Evolutionary conservation across 2,113 vertebrate species (phyloP).

Genomic region (Calyptommatus sinebrachiatus): DNA sequence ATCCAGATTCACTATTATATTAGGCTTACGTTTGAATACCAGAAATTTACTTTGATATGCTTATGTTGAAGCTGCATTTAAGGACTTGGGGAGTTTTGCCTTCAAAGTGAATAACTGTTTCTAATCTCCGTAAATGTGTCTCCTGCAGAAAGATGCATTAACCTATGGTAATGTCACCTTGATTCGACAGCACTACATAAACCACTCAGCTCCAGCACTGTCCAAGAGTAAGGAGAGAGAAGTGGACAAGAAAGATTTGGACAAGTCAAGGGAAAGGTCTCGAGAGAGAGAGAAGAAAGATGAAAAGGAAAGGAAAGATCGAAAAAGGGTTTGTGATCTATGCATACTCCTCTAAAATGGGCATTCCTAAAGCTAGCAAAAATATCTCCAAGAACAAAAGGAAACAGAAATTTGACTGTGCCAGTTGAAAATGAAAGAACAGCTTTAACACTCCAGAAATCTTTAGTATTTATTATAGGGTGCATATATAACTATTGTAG

Average conservation of each 20-base stretch:
- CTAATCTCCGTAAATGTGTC: conserved; percentile 35
- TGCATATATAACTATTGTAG: neutral
- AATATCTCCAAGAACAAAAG: neutral
- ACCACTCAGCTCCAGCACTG: conserved; percentile 82
- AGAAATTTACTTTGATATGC: no score
- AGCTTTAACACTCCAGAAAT: neutral
- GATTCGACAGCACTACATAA: conserved; percentile 89
- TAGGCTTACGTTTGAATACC: neutral
- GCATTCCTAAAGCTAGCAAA: neutral
- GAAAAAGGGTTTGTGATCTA: conserved; percentile 85
- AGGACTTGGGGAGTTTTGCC: neutral
- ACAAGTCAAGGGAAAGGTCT: conserved; percentile 88
- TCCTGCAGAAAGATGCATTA: conserved; percentile 58
- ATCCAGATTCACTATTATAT: neutral
- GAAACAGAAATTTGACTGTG: neutral
- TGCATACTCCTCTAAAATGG: conserved; percentile 54
- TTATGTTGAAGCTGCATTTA: neutral
- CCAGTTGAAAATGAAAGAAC: neutral
- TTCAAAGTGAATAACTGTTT: conserved; percentile 1
- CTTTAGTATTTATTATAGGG: neutral
- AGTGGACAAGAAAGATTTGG: conserved; percentile 89
- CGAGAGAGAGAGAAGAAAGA: conserved; percentile 91
- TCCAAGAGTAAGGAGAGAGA: conserved; percentile 91
- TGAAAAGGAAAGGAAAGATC: conserved; percentile 87
- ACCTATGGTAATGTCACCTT: conserved; percentile 77